Evolutionary conservation across 2,113 vertebrate species (phyloP).

Genomic region (Vombatus ursinus): DNA sequence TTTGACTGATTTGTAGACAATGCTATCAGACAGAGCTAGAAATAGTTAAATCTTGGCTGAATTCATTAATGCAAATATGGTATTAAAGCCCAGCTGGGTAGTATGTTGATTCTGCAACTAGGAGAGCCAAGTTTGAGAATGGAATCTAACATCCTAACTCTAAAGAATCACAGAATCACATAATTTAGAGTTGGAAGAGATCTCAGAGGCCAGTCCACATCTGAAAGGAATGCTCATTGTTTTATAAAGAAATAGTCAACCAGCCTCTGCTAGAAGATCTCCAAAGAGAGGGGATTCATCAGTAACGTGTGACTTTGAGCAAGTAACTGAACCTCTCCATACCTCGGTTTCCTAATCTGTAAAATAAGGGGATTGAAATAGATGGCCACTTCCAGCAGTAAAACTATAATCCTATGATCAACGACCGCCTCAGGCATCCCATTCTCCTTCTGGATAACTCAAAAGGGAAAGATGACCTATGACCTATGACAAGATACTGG

Average conservation of each 20-base stretch:
- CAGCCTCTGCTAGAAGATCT: not conserved
- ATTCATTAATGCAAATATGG: conserved; percentile 37
- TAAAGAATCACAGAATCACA: not conserved
- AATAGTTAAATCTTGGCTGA: conserved; percentile 81
- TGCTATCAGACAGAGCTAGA: conserved; percentile 75
- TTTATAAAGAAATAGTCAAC: not conserved
- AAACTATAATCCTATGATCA: not conserved
- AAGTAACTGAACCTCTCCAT: not conserved
- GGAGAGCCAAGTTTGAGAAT: not conserved
- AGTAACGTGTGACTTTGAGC: not conserved
- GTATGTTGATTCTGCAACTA: not conserved
- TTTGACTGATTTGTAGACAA: conserved; percentile 80
- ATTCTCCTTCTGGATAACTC: not conserved
- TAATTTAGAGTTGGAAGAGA: not conserved
- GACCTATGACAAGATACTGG: not conserved
- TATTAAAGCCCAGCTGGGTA: conserved; percentile 18
- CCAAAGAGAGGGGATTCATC: not conserved
- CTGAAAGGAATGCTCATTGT: not conserved
- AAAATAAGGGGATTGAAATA: not conserved
- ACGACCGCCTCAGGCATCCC: not conserved
- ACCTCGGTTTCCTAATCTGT: not conserved
- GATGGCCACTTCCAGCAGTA: not conserved
- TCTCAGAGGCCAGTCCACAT: not conserved
- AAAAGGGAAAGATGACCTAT: not conserved
- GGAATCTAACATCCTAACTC: not conserved